Conservation (phyloP, 2,113 vertebrate genomes). For the Aptenodytes patagonicus region DNA sequence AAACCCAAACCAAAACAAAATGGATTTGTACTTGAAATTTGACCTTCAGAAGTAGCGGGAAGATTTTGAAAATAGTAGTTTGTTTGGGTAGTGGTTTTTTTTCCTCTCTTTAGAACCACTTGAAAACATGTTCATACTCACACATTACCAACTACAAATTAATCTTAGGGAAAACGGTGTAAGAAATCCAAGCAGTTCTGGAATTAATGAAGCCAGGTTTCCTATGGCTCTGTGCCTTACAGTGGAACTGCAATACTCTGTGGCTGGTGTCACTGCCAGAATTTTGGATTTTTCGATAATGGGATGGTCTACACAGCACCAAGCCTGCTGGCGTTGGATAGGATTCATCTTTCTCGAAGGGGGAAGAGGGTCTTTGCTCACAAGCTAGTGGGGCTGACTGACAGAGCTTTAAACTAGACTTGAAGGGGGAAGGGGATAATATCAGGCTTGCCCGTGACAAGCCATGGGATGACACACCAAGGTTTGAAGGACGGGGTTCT, state of each 20-base stretch:
- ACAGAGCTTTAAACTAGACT: neutral
- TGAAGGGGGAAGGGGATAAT: neutral
- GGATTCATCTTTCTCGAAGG: neutral
- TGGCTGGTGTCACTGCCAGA: neutral
- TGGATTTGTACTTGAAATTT: constrained; percentile 20
- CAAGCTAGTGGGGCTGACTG: neutral
- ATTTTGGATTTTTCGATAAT: neutral
- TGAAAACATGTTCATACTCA: neutral
- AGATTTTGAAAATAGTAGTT: constrained; percentile 10
- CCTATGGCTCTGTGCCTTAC: neutral
- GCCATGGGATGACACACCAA: neutral
- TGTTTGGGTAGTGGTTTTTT: neutral
- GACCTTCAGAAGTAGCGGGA: neutral
- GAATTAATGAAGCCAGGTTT: neutral
- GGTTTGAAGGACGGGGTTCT: neutral
- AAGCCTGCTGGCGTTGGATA: neutral
- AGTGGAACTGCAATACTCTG: neutral
- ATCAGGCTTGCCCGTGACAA: neutral
- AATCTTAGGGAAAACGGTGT: neutral
- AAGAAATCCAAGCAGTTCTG: neutral
- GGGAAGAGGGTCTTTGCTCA: neutral
- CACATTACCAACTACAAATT: neutral
- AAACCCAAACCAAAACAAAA: neutral
- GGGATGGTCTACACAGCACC: neutral
- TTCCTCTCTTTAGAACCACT: neutral